phyloP scores from a whole-genome alignment of 2,888 invertebrate genomes.

The Mamestra brassicae region DNA sequence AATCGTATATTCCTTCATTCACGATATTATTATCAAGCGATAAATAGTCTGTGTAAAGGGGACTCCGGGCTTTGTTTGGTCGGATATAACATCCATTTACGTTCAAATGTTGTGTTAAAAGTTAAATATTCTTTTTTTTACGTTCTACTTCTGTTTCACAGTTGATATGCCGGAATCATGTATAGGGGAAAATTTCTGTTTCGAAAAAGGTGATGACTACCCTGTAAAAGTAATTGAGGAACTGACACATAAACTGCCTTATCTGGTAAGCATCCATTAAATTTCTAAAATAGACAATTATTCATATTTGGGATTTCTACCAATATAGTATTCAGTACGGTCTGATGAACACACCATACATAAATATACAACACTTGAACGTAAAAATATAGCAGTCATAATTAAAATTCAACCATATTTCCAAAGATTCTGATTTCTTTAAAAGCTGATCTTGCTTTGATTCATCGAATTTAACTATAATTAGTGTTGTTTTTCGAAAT shows the following conservation, averaged over 20 bases:
- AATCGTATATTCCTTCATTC: not conserved
- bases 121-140: not conserved
- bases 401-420: too few species aligned
- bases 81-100: not conserved
- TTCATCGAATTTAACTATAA: not conserved
- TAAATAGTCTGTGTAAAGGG: not conserved
- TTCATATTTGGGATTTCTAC: too few species aligned
- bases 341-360: too few species aligned
- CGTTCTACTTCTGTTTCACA: not conserved
- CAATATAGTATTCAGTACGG: too few species aligned
- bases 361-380: too few species aligned
- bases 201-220: constrained; percentile 1
- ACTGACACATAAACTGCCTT: not conserved
- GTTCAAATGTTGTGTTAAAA: not conserved
- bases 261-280: not conserved
- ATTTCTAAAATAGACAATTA: not conserved
- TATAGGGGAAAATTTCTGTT: not conserved
- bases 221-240: constrained; percentile 9
- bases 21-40: not conserved
- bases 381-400: too few species aligned
- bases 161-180: not conserved
- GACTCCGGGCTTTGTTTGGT: too few species aligned
- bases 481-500: not conserved
- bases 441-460: too few species aligned
- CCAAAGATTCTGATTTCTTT: too few species aligned